Percentiles rank a stretch among this genome's conserved stretches.
phyloP scores from a whole-genome alignment of 2,888 invertebrate species.

The Cheilosia pagana region DNA sequence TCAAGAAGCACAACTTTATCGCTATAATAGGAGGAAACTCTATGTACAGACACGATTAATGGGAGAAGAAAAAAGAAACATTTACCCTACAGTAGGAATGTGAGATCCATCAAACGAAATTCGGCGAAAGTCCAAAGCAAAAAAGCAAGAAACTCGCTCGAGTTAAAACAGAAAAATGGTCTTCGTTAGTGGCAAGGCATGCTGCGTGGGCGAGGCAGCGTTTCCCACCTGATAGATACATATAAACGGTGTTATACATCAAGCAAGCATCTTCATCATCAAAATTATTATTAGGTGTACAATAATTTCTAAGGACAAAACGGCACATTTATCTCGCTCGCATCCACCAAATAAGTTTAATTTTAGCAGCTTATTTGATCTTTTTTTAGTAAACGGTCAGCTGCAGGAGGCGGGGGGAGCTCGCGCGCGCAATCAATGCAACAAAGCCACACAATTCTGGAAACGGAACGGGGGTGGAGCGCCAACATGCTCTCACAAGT shows the following conservation, averaged over 20 bases:
- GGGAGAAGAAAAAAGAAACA: constrained; percentile 8
- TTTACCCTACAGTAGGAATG: constrained; percentile 44
- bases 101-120: constrained; percentile 42
- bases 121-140: constrained; percentile 45
- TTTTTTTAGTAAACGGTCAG: constrained; percentile 63
- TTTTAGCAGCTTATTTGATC: constrained; percentile 64
- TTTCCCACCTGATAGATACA: constrained; percentile 72
- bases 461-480: constrained; percentile 19
- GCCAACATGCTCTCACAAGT: constrained; percentile 40
- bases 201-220: constrained; percentile 62
- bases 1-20: constrained; percentile 41
- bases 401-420: constrained; percentile 51
- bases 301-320: constrained; percentile 73
- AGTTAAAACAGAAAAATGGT: constrained; percentile 51
- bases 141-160: constrained; percentile 54
- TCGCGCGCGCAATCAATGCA: constrained; percentile 52
- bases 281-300: constrained; percentile 74
- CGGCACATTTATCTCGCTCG: constrained; percentile 62
- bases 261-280: constrained; percentile 72
- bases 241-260: constrained; percentile 59
- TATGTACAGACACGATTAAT: constrained; percentile 32
- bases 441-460: constrained; percentile 50
- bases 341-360: constrained; percentile 58
- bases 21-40: constrained; percentile 1
- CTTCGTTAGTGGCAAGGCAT: constrained; percentile 66